Conservation (phyloP, 1,140 invertebrate genomes). For the Bactericera cockerelli region DNA sequence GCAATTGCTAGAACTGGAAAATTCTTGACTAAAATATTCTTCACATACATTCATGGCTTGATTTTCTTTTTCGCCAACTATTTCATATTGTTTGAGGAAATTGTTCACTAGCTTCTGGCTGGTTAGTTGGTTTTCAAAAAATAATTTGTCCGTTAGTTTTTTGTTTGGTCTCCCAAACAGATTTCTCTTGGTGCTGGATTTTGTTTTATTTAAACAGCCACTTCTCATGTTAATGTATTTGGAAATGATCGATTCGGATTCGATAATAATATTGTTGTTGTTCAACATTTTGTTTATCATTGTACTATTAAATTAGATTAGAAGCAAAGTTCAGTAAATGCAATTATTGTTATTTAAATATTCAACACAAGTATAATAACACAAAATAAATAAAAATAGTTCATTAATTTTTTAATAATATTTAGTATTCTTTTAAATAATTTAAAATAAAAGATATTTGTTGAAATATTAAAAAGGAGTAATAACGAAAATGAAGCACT, state of each 20-base stretch:
- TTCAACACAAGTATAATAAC: too few relatives aligned
- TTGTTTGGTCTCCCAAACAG: neutral
- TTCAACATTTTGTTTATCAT: neutral
- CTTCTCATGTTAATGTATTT: slow-evolving; percentile 1
- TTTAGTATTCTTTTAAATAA: too few relatives aligned
- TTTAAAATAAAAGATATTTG: too few relatives aligned
- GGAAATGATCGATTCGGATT: neutral
- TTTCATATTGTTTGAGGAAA: slow-evolving; percentile 4
- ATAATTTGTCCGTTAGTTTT: slow-evolving; percentile 8
- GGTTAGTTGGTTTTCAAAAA: slow-evolving; percentile 1
- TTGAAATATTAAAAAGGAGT: too few relatives aligned
- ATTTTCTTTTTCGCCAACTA: neutral
- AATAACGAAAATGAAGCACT: too few relatives aligned
- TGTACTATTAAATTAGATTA: neutral
- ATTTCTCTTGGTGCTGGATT: neutral
- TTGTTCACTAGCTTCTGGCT: neutral
- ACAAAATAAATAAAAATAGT: too few relatives aligned
- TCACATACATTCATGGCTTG: neutral
- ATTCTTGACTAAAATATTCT: neutral
- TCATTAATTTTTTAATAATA: too few relatives aligned
- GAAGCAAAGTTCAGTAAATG: too few relatives aligned
- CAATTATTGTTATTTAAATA: too few relatives aligned
- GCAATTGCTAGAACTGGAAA: neutral
- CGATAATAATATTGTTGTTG: slow-evolving; percentile 1
- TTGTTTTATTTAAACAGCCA: slow-evolving; percentile 1